Conservation (phyloP, 2,797 vertebrate species). For the Anniella stebbinsi region DNA sequence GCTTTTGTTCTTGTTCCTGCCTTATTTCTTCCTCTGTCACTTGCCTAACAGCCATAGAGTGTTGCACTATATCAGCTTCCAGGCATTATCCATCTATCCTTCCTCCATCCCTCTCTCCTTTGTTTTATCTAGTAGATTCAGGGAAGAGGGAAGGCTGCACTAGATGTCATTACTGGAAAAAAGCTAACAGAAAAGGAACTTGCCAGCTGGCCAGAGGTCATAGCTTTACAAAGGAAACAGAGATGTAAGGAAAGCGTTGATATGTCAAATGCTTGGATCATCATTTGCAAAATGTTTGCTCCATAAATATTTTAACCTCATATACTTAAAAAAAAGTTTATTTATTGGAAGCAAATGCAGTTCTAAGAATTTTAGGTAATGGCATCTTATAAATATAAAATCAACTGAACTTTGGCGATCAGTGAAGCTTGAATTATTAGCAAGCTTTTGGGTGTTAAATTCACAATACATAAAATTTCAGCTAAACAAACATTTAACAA, state of each 20-base stretch:
- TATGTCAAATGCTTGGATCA: neutral
- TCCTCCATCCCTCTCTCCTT: neutral
- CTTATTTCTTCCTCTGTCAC: neutral
- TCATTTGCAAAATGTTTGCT: neutral
- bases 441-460: neutral
- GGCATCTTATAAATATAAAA: neutral
- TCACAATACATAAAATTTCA: neutral
- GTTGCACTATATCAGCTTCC: neutral
- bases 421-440: neutral
- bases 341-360: neutral
- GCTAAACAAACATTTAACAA: neutral
- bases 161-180: neutral
- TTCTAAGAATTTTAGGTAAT: neutral
- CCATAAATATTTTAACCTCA: neutral
- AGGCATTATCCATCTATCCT: neutral
- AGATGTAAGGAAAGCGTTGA: neutral
- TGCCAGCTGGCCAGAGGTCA: neutral
- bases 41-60: neutral
- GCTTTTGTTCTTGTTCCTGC: neutral
- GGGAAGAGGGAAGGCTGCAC: neutral
- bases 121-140: neutral
- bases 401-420: neutral
- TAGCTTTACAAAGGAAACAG: neutral
- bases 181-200: neutral
- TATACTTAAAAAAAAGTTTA: neutral